These are phyloP conservation scores for Danaus plexippus DNA, from an alignment of 1,140 invertebrate species.

Conservation along the genomic window DNA sequence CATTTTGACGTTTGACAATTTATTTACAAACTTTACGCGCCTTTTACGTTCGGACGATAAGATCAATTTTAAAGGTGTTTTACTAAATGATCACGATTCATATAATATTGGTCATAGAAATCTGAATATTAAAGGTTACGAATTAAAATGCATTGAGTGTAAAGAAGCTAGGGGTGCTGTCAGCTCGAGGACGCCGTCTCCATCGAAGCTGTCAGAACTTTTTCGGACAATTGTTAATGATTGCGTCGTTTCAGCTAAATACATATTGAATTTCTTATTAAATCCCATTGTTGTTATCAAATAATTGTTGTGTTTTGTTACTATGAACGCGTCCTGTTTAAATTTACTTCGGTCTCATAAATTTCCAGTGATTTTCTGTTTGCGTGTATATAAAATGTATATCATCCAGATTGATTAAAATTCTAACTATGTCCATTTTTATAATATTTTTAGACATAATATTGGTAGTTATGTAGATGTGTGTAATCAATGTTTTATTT, in stretches of 20 bases:
- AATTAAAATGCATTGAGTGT: slow-evolving; percentile 79
- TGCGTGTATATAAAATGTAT: no score
- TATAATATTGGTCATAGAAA: slow-evolving; percentile 73
- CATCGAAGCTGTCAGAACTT: slow-evolving; percentile 51
- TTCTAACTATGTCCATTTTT: not conserved
- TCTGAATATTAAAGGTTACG: slow-evolving; percentile 74
- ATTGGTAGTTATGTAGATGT: slow-evolving; percentile 1
- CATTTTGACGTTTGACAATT: slow-evolving; percentile 73
- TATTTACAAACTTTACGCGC: slow-evolving; percentile 81
- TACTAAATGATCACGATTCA: slow-evolving; percentile 62
- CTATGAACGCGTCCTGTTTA: no score
- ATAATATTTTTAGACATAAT: slow-evolving; percentile 1
- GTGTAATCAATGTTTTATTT: slow-evolving; percentile 3
- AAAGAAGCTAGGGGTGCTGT: slow-evolving; percentile 71
- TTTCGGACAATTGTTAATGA: slow-evolving; percentile 72
- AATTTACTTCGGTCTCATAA: no score
- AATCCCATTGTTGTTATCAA: slow-evolving; percentile 84
- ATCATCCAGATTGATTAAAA: no score
- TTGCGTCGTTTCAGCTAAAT: slow-evolving; percentile 77
- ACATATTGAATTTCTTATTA: slow-evolving; percentile 81
- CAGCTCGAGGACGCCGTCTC: slow-evolving; percentile 52
- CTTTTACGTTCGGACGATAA: slow-evolving; percentile 78
- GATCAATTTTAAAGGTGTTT: slow-evolving; percentile 78
- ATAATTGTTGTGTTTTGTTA: slow-evolving; percentile 37
- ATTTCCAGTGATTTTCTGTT: no score